Conservation (phyloP, 2,797 vertebrate genomes). For the Cyclopterus lumpus region DNA sequence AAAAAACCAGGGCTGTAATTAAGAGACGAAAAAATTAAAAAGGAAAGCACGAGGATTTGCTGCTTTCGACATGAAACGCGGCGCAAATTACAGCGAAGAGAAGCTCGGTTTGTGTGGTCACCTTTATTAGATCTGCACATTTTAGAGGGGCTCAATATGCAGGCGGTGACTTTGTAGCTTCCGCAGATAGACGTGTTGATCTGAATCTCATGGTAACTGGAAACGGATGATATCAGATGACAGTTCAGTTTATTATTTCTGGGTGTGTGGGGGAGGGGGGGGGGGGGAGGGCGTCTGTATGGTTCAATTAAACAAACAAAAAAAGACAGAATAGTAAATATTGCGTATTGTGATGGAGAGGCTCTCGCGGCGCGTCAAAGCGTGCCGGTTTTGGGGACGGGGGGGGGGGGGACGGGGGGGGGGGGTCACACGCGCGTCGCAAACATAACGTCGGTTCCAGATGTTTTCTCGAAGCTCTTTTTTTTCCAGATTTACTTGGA, state of each 20-base stretch:
- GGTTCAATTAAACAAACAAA: not conserved
- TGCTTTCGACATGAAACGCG: conserved; percentile 84
- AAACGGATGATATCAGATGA: conserved; percentile 47
- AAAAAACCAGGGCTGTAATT: conserved; percentile 94
- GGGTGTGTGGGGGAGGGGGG: not conserved
- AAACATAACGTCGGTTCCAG: not conserved
- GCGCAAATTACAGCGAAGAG: conserved; percentile 82
- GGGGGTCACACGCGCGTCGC: too few species aligned
- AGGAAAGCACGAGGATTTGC: conserved; percentile 89
- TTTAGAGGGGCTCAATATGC: conserved; percentile 53
- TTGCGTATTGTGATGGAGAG: not conserved
- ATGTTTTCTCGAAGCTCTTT: not conserved
- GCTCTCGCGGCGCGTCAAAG: too few species aligned
- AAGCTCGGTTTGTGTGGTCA: conserved; percentile 76
- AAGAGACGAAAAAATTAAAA: conserved; percentile 96
- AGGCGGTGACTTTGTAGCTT: conserved; percentile 46
- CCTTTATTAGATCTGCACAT: conserved; percentile 81
- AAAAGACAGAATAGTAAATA: not conserved
- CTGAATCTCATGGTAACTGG: conserved; percentile 38
- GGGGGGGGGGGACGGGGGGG: too few species aligned
- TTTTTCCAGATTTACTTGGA: not conserved
- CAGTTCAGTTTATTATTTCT: conserved; percentile 30
- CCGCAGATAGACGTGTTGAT: conserved; percentile 44
- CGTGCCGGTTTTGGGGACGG: too few species aligned
- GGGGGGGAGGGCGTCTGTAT: not conserved